phyloP scores from a whole-genome alignment of 2,113 vertebrate species.

The Chelonoidis abingdonii region DNA sequence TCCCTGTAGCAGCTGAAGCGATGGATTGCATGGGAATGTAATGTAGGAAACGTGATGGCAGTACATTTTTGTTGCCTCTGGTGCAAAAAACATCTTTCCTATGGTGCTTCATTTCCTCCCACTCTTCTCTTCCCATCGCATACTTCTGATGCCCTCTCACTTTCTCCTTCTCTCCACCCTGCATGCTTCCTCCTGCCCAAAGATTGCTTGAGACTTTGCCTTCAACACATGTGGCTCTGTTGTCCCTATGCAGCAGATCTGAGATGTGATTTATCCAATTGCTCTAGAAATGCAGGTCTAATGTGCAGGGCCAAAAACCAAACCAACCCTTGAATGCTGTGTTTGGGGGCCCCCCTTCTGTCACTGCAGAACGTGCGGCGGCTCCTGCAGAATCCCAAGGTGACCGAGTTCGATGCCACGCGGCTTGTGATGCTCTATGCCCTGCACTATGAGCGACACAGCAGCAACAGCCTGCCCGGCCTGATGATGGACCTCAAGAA shows the following conservation, averaged over 20 bases:
- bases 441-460: slow-evolving; percentile 93
- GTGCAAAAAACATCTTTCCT: neutral
- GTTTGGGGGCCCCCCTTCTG: neutral
- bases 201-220: neutral
- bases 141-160: neutral
- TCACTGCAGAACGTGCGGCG: slow-evolving; percentile 86
- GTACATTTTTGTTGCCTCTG: neutral
- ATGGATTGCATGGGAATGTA: neutral
- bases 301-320: neutral
- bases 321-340: neutral
- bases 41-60: neutral
- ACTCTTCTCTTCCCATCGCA: neutral
- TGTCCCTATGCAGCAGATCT: neutral
- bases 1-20: neutral
- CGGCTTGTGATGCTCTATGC: slow-evolving; percentile 95
- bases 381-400: slow-evolving; percentile 88
- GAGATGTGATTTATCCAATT: too few species aligned
- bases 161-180: neutral
- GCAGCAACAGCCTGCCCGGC: slow-evolving; percentile 85
- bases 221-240: neutral
- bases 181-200: neutral
- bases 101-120: neutral
- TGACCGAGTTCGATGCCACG: slow-evolving; percentile 87
- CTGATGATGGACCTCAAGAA: slow-evolving; percentile 87
- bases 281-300: neutral